Evolutionary conservation across 2,113 vertebrate genomes (phyloP).

Genomic region (Tyrannus savana): DNA sequence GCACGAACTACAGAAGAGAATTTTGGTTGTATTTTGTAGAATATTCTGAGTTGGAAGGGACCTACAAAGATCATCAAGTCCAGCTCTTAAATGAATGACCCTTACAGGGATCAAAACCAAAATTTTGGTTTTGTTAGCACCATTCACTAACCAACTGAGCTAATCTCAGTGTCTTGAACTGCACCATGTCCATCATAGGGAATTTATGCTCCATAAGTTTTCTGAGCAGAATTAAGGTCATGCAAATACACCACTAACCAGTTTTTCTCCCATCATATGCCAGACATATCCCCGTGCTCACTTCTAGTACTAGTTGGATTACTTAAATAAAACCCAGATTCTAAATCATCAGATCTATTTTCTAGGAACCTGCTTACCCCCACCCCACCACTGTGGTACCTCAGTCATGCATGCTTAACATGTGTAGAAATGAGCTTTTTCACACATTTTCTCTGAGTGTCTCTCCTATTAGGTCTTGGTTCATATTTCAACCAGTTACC

Average conservation of each 20-base stretch:
- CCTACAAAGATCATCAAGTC: background rate
- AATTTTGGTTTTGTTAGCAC: background rate
- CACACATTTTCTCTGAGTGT: fast-evolving
- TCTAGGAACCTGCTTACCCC: background rate
- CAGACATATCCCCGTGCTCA: background rate
- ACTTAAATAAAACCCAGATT: background rate
- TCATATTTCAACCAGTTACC: fast-evolving
- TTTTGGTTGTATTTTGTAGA: background rate
- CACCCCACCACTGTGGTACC: background rate
- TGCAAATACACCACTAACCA: background rate
- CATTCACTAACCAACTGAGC: background rate
- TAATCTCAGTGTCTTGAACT: background rate
- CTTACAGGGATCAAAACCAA: background rate
- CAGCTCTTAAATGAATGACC: background rate
- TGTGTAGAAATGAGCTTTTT: background rate
- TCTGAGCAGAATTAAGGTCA: background rate
- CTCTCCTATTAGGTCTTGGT: background rate
- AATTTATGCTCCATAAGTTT: background rate
- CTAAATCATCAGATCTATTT: background rate
- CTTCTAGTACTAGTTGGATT: background rate
- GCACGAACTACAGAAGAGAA: background rate
- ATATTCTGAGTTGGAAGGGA: background rate
- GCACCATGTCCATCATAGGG: background rate
- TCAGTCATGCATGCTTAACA: background rate
- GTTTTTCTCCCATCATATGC: background rate